Percentiles rank a stretch among this genome's conserved stretches.
Evolutionary conservation across 64 coral and sea anemone genomes (phyloP).

Genomic region (Orbicella faveolata): DNA sequence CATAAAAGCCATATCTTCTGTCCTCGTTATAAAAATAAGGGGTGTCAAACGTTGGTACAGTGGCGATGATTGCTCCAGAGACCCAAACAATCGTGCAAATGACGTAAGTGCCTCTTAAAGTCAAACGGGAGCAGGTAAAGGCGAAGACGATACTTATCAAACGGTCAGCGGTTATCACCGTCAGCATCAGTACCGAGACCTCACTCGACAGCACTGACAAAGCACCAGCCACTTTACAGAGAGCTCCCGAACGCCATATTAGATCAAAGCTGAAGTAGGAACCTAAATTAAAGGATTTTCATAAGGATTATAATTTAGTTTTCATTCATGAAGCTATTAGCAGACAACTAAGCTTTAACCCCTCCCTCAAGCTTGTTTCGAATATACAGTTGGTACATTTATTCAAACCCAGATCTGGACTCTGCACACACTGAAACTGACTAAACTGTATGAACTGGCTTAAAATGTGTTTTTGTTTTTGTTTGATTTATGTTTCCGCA

Average conservation of each 20-base stretch:
- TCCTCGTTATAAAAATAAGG: slow-evolving; percentile 16
- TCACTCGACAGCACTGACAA: slow-evolving; percentile 14
- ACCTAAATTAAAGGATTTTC: background rate
- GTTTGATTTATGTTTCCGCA: too few species aligned
- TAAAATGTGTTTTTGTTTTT: too few species aligned
- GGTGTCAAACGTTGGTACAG: background rate
- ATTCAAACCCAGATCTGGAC: too few species aligned
- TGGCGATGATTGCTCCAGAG: background rate
- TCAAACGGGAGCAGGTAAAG: background rate
- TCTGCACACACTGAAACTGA: too few species aligned
- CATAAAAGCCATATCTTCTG: slow-evolving; percentile 25
- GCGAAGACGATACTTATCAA: slow-evolving; percentile 7
- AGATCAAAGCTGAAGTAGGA: slow-evolving; percentile 22
- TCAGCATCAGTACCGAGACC: slow-evolving; percentile 27
- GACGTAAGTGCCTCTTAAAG: background rate
- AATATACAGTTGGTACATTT: too few species aligned
- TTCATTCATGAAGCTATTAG: background rate
- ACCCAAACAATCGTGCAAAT: slow-evolving; percentile 34
- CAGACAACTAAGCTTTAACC: too few species aligned
- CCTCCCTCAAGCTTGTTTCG: too few species aligned
- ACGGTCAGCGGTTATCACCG: slow-evolving; percentile 25
- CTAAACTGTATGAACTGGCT: too few species aligned
- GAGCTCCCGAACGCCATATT: background rate
- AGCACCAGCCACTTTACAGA: slow-evolving; percentile 18
- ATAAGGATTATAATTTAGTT: background rate